Conservation (phyloP, 2,888 invertebrate species). For the Drosophila mayaguana region DNA sequence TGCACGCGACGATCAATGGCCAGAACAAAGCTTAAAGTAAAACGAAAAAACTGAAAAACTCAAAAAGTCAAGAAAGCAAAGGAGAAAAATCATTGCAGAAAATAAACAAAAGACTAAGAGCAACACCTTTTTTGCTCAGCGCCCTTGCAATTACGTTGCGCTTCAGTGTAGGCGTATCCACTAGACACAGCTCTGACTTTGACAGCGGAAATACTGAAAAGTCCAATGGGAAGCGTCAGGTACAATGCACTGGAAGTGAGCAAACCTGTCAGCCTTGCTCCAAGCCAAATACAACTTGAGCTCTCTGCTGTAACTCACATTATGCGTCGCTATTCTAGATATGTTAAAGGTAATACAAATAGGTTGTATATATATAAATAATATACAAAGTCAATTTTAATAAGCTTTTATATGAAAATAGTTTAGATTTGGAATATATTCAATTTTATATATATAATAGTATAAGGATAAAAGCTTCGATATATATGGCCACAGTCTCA, state of each 20-base stretch:
- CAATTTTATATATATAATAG: not conserved
- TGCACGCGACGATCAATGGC: slow-evolving; percentile 44
- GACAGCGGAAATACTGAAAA: slow-evolving; percentile 32
- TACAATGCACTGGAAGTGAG: slow-evolving; percentile 2
- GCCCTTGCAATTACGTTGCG: slow-evolving; percentile 20
- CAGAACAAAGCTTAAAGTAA: slow-evolving; percentile 25
- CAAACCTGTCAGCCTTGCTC: slow-evolving; percentile 23
- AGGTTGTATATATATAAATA: no score
- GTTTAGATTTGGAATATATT: not conserved
- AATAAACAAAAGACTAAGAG: slow-evolving; percentile 17
- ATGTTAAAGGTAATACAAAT: not conserved
- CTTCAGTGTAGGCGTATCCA: slow-evolving; percentile 20
- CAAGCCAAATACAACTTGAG: not conserved
- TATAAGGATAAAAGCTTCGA: not conserved
- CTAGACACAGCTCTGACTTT: slow-evolving; percentile 9
- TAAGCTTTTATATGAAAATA: not conserved
- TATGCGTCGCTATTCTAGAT: not conserved
- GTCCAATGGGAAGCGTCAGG: slow-evolving; percentile 13
- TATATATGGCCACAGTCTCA: not conserved
- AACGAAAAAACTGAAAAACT: slow-evolving; percentile 26
- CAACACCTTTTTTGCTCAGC: not conserved
- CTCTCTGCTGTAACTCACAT: not conserved
- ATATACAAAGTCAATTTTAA: not conserved
- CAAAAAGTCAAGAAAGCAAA: slow-evolving; percentile 4
- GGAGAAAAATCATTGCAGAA: not conserved